Conservation (phyloP, 2,113 vertebrate species). For the Neogobius melanostomus region DNA sequence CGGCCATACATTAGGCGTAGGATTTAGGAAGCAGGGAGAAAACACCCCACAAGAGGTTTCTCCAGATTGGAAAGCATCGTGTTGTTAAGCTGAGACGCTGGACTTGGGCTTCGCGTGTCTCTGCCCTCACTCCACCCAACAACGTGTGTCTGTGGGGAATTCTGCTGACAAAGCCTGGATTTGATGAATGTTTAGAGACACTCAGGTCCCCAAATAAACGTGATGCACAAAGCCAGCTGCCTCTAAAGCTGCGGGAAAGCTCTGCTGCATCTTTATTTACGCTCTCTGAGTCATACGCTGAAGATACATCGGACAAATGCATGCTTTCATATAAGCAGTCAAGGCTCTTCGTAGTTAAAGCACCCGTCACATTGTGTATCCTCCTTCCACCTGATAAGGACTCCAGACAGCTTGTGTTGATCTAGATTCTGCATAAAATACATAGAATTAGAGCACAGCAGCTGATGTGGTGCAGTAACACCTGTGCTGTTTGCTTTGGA, state of each 20-base stretch:
- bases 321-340: slow-evolving; percentile 16
- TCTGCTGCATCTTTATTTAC: slow-evolving; percentile 34
- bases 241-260: slow-evolving; percentile 18
- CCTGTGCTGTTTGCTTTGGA: not conserved
- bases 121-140: slow-evolving; percentile 1
- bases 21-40: slow-evolving; percentile 15
- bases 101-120: slow-evolving; percentile 41
- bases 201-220: slow-evolving; percentile 48
- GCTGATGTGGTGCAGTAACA: not conserved
- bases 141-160: slow-evolving; percentile 36
- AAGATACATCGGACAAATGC: slow-evolving; percentile 21
- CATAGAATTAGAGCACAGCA: not conserved
- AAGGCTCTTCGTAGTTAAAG: slow-evolving; percentile 37
- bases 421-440: slow-evolving; percentile 7
- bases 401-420: slow-evolving; percentile 27
- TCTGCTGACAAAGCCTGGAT: slow-evolving; percentile 53
- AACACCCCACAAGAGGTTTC: slow-evolving; percentile 17
- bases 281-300: slow-evolving; percentile 41
- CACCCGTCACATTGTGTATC: slow-evolving; percentile 6
- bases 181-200: slow-evolving; percentile 61
- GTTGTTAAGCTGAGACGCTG: slow-evolving; percentile 11
- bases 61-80: slow-evolving; percentile 6
- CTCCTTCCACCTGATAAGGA: slow-evolving; percentile 21
- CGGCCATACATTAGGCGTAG: slow-evolving; percentile 35
- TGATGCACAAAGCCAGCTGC: slow-evolving; percentile 25